Conservation (phyloP, 2,888 invertebrate species). For the Resseliella maxima region DNA sequence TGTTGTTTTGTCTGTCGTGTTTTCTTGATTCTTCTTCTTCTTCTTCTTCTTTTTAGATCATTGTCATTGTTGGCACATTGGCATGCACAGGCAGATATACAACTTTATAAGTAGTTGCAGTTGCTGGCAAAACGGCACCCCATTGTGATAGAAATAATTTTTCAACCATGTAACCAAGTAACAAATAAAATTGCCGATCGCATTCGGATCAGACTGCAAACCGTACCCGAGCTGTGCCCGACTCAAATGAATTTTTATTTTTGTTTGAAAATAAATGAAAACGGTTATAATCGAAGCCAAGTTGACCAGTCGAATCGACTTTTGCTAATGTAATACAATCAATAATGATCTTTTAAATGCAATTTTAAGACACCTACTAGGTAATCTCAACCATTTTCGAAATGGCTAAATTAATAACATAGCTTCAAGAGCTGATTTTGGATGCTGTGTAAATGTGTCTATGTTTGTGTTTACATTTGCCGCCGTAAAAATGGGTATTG, state of each 20-base stretch:
- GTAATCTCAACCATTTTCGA: background rate
- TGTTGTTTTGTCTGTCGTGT: too few relatives aligned
- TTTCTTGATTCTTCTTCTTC: too few relatives aligned
- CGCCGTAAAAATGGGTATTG: too few relatives aligned
- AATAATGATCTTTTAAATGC: conserved; percentile 27
- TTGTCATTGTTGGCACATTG: background rate
- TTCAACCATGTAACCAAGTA: background rate
- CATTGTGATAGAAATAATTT: background rate
- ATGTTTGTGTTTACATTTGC: too few relatives aligned
- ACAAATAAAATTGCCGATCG: background rate
- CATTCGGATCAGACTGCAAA: background rate
- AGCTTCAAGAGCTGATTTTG: too few relatives aligned
- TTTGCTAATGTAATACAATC: conserved; percentile 22
- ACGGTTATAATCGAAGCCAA: conserved; percentile 5
- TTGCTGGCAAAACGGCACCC: conserved; percentile 1
- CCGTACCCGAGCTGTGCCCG: too few relatives aligned
- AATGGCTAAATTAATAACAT: conserved; percentile 13
- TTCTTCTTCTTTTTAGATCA: background rate
- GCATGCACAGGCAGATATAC: background rate
- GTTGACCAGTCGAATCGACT: background rate
- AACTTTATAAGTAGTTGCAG: background rate
- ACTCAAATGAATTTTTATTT: too few relatives aligned
- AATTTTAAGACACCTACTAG: conserved; percentile 13
- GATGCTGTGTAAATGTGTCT: too few relatives aligned
- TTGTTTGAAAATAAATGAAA: background rate